Evolutionary conservation across 2,888 invertebrate genomes (phyloP).

Genomic region (Oligia strigilis): DNA sequence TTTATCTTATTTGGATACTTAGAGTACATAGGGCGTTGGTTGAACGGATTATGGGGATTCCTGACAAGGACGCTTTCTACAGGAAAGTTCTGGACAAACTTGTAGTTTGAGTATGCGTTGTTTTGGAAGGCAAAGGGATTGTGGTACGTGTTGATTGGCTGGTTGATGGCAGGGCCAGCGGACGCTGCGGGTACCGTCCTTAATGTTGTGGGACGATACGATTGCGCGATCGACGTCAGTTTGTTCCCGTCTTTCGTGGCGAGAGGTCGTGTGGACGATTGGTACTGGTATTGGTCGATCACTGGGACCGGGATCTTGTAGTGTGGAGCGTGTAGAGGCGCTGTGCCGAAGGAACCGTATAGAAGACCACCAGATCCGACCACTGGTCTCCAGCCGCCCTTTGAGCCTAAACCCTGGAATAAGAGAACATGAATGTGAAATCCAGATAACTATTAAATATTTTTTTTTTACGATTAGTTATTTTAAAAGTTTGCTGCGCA

Average conservation of each 20-base stretch:
- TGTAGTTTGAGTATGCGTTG: slow-evolving; percentile 81
- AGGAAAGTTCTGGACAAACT: slow-evolving; percentile 85
- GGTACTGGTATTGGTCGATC: slow-evolving; percentile 80
- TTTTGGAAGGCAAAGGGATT: slow-evolving; percentile 85
- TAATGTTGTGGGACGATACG: slow-evolving; percentile 86
- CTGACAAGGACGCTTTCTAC: slow-evolving; percentile 82
- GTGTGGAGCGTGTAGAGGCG: slow-evolving; percentile 81
- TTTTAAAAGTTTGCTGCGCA: neutral
- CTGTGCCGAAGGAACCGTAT: slow-evolving; percentile 81
- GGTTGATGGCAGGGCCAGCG: slow-evolving; percentile 76
- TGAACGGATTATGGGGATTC: slow-evolving; percentile 84
- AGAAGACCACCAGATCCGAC: slow-evolving; percentile 85
- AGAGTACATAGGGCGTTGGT: slow-evolving; percentile 80
- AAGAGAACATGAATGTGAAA: neutral
- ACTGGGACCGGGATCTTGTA: slow-evolving; percentile 84
- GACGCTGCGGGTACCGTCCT: slow-evolving; percentile 79
- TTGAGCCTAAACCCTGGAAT: slow-evolving; percentile 87
- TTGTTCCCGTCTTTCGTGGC: slow-evolving; percentile 83
- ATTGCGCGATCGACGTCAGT: slow-evolving; percentile 87
- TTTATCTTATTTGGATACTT: slow-evolving; percentile 84
- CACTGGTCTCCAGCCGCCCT: slow-evolving; percentile 92
- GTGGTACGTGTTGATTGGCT: slow-evolving; percentile 87
- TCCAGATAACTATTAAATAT: neutral
- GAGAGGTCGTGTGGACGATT: slow-evolving; percentile 84
- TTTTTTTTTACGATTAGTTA: neutral